These are phyloP conservation scores for Gymnoscelis rufifasciata DNA, from an alignment of 2,888 invertebrate species.

Conservation along the genomic window DNA sequence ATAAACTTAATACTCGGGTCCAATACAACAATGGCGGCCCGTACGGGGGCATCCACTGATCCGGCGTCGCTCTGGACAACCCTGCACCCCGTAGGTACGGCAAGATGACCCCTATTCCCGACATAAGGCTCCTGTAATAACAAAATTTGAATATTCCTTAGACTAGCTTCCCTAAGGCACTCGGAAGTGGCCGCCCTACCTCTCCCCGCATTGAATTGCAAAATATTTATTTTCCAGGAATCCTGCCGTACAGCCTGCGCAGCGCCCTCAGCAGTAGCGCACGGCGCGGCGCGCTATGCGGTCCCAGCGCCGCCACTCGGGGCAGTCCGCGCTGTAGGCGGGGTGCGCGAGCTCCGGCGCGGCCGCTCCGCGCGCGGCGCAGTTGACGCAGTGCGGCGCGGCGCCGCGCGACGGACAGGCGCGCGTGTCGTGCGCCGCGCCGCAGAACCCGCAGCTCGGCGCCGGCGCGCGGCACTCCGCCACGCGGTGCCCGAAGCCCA, in stretches of 20 bases:
- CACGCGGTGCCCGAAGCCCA: conserved; percentile 2
- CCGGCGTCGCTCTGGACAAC: background rate
- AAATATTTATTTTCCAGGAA: background rate
- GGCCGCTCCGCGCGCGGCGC: background rate
- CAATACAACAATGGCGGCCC: background rate
- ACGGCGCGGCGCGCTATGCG: background rate
- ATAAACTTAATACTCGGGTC: background rate
- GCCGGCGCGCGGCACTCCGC: background rate
- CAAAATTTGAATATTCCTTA: too few species aligned
- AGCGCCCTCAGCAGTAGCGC: conserved; percentile 3
- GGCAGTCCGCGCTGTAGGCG: background rate
- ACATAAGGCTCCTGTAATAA: background rate
- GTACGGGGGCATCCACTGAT: background rate
- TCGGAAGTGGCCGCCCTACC: background rate
- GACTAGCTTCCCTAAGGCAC: background rate
- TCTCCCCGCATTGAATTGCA: background rate
- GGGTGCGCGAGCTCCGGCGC: background rate
- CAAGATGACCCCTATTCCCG: background rate
- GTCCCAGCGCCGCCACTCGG: background rate
- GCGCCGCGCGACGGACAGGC: background rate
- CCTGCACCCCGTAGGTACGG: background rate
- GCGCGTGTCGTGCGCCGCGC: conserved; percentile 2
- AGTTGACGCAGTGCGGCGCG: background rate
- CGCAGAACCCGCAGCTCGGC: conserved; percentile 4
- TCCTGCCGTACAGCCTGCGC: too few species aligned